Evolutionary conservation across 2,797 vertebrate genomes (phyloP), one percentile per base, ranked within the genome.

Genomic region (Bryconaethiops microstoma): DNA sequence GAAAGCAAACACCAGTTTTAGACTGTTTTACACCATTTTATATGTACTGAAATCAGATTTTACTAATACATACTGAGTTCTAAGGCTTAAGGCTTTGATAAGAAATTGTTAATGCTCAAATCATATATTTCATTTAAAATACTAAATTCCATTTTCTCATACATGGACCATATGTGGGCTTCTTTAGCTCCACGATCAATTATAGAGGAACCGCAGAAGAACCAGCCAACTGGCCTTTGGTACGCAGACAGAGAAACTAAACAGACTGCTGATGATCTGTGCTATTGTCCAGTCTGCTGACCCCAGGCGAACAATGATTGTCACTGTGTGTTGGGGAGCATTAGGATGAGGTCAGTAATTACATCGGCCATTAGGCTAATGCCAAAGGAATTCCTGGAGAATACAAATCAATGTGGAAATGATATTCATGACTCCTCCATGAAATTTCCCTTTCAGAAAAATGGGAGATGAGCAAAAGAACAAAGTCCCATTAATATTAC

Each of bases 311-410:
- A 81, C 73, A 75, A 67, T 81, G 72, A 16, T 52, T 7, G 8
- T 23, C 25, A 63, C 60, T 81, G 79, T 81, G 57, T 52, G 65
- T 70, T 67, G 29, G 29, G 29, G 29, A 29, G 29, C 29, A 29
- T 29, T 29, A 35, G 67, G 29, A 63, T 70, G 73, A 76, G 73
- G 73, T 81, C 79, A 75, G 19, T 39, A 75, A 80, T 80, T 80
- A 70, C 54, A 62, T 60, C 39, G 42, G 73, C 57, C 42, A 62
- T 70, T 12, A 69, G 29, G 40, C 60, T 76, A 59, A 52, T 60
- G 17, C 55, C 64, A 42, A 54, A 81, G n/a, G 55, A 76, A 76
- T 81, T 62, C 57, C 39, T 54, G 50, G 5, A 62, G n/a, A 16
- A 68, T 5, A 5, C 59, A 39, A 29, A 29, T 29, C 29, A 29